Conservation (phyloP, 2,113 vertebrate species). For the Anser cygnoides region DNA sequence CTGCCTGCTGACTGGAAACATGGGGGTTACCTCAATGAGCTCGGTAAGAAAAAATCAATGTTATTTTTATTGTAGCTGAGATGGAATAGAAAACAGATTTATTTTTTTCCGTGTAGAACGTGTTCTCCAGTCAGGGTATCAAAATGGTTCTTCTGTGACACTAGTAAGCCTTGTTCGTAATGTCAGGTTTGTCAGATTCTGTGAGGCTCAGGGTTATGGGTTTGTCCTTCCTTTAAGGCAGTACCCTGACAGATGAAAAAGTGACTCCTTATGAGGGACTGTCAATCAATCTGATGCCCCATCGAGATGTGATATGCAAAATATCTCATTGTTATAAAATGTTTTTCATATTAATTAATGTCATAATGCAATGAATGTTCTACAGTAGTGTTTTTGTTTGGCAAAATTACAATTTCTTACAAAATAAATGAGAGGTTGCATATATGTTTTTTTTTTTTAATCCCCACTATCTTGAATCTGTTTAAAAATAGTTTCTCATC, state of each 20-base stretch:
- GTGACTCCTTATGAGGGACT: not conserved
- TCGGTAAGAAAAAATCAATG: constrained; percentile 79
- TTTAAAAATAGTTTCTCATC: not conserved
- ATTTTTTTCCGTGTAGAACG: not conserved
- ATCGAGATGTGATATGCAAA: not conserved
- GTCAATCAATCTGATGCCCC: not conserved
- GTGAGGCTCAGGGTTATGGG: not conserved
- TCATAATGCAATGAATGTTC: not conserved
- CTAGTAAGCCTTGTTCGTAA: not conserved
- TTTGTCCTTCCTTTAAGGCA: not conserved
- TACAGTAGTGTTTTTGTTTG: not conserved
- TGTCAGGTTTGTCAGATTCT: not conserved
- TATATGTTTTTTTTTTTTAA: not conserved
- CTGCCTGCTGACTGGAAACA: constrained; percentile 96
- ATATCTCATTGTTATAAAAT: not conserved
- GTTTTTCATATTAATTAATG: not conserved
- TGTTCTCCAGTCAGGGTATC: not conserved
- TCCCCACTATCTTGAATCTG: not conserved
- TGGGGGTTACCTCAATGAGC: constrained; percentile 87
- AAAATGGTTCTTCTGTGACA: not conserved
- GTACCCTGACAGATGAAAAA: not conserved
- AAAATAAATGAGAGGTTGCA: not conserved
- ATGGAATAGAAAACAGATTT: not conserved
- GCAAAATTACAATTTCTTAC: not conserved
- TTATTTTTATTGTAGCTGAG: not conserved